phyloP scores from a whole-genome alignment of 2,888 invertebrate species.

The Megamerina dolium region DNA sequence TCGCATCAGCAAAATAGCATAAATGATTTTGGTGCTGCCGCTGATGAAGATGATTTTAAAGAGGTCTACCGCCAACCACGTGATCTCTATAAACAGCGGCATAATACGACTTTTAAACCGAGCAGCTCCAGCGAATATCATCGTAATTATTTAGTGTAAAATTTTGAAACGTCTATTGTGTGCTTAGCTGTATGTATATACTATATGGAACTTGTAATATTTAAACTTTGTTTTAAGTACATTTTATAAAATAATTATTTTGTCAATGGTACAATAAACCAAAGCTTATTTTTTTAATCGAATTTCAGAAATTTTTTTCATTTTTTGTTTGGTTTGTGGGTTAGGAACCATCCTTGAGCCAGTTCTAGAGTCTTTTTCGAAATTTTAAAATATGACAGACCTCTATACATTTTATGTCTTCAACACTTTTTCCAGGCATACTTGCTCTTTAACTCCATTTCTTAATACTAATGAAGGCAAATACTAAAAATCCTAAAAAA shows the following conservation, averaged over 20 bases:
- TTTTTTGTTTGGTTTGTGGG: conserved; percentile 2
- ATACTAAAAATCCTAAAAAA: no score
- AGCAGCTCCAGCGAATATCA: conserved; percentile 35
- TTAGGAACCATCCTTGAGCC: no score
- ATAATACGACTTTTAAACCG: conserved; percentile 44
- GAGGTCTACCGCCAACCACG: conserved; percentile 44
- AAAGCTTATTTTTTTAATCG: conserved; percentile 7
- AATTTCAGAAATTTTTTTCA: conserved; percentile 10
- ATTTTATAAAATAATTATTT: not conserved
- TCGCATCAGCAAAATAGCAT: no score
- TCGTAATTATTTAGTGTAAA: conserved; percentile 42
- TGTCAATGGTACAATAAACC: conserved; percentile 7
- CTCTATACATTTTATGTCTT: no score
- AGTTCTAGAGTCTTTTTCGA: no score
- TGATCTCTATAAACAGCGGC: conserved; percentile 41
- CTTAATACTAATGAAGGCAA: no score
- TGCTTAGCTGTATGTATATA: not conserved
- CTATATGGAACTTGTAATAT: not conserved
- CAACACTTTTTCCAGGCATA: no score
- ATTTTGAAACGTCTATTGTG: not conserved
- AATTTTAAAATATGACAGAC: no score
- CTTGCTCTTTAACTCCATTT: no score
- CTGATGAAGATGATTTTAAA: conserved; percentile 36
- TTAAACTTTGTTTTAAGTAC: not conserved
- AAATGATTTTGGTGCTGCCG: no score